Evolutionary conservation across 2,113 vertebrate genomes (phyloP), one percentile per base, ranked within the genome.

Genomic region (Nesoenas mayeri): DNA sequence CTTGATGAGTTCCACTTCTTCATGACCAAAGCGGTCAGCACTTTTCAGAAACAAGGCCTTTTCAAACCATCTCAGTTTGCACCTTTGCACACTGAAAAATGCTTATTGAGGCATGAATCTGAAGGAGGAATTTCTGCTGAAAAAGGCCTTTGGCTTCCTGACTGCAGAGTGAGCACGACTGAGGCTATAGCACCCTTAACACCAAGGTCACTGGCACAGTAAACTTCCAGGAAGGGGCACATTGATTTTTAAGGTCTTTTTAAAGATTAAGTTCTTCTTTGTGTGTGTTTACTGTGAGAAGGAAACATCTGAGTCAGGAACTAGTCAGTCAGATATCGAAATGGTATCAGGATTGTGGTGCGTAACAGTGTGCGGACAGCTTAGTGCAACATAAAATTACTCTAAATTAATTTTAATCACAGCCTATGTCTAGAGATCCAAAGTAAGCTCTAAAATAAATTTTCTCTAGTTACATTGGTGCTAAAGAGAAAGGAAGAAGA

Each of bases 1-100:
- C 8, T 9, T 54, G 16, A 44, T 1, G 2, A 73, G 31, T 19
- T 77, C 38, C 18, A 38, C 58, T 88, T 82, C 66, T 44, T 69
- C n/a, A 34, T 0, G 0, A 72, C 21, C 31, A 48, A 93, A 58
- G 28, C 2, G 29, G 28, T 15, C 29, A 60, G 25, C 0, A 1
- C 26, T 94, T 73, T 53, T 50, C 14, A 69, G 73, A 80, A 70
- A 19, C 2, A 69, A 75, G 19, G 40, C 29, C 36, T 31, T 65
- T 73, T 51, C 26, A 61, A 87, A 69, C 4, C 15, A 44, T 13
- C 48, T 17, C 32, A 28, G 26, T 56, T 81, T 21, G n/a, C 22
- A 79, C 8, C 38, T 62, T n/a, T 6, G 5, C 8, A 9, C 31
- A 16, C 21, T 29, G 42, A 85, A 79, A 79, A 66, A 66, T 5